A percentile compares a stretch with the other conserved stretches of the same genome.
Evolutionary conservation across 2,797 vertebrate species (phyloP).

Genomic region (Picus viridis): DNA sequence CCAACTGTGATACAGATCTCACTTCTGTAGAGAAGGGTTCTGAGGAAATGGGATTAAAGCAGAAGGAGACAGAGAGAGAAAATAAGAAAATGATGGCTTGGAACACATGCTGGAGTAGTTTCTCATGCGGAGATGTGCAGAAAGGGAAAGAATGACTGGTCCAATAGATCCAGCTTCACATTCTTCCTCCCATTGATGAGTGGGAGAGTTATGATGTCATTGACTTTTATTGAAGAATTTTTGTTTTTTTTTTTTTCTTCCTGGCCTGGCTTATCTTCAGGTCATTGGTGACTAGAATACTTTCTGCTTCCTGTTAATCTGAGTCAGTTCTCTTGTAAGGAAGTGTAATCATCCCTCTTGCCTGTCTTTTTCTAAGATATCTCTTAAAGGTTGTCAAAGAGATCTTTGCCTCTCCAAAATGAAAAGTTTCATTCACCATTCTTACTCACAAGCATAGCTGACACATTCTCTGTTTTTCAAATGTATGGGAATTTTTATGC

Average conservation of each 20-base stretch:
- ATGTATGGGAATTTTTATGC: not conserved
- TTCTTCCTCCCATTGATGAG: not conserved
- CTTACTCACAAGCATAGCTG: not conserved
- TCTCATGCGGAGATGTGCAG: not conserved
- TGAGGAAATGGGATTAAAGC: not conserved
- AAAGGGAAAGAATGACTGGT: slow-evolving; percentile 42
- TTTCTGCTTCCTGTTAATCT: not conserved
- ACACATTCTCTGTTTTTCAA: not conserved
- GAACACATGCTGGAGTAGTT: not conserved
- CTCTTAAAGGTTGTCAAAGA: not conserved
- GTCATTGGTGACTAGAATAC: not conserved
- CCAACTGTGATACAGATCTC: not conserved
- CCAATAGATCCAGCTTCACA: not conserved
- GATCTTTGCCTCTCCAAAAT: not conserved
- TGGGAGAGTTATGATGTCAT: not conserved
- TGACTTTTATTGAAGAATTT: not conserved
- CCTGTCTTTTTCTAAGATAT: not conserved
- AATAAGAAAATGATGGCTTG: not conserved
- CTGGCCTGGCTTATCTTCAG: not conserved
- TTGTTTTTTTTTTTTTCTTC: not conserved
- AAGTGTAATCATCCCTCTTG: not conserved
- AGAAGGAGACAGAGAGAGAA: slow-evolving; percentile 12
- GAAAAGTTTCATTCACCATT: not conserved
- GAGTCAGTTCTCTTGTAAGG: not conserved
- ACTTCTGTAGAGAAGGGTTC: slow-evolving; percentile 5